Percentiles rank a stretch among this genome's conserved stretches.
phyloP scores from a whole-genome alignment of 2,797 vertebrate genomes.

The Darevskia nairensis region DNA sequence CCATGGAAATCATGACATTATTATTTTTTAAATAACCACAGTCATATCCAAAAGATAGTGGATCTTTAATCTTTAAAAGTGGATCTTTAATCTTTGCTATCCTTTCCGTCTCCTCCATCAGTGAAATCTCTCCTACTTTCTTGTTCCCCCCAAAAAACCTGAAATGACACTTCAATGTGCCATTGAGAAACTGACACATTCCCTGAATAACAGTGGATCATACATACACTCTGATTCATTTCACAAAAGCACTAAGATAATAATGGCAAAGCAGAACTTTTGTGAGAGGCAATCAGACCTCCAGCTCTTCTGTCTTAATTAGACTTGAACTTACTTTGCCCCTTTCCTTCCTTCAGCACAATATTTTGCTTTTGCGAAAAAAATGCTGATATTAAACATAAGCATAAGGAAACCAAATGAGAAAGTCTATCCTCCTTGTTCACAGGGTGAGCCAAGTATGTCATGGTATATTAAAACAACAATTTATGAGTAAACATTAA shows the following conservation, averaged over 20 bases:
- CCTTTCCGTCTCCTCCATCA: not conserved
- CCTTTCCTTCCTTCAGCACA: conserved; percentile 8
- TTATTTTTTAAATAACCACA: not conserved
- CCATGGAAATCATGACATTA: no score
- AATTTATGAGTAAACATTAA: conserved; percentile 57
- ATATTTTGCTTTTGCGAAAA: conserved; percentile 28
- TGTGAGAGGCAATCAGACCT: conserved; percentile 7
- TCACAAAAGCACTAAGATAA: conserved; percentile 16
- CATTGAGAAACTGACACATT: not conserved
- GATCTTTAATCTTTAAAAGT: not conserved
- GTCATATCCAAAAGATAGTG: not conserved
- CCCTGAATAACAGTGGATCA: not conserved
- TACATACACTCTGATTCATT: conserved; percentile 27
- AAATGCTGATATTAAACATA: conserved; percentile 20
- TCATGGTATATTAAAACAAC: conserved; percentile 20
- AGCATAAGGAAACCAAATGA: conserved; percentile 24
- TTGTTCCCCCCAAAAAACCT: no score
- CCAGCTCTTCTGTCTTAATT: conserved; percentile 41
- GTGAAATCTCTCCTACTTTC: not conserved
- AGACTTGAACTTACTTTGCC: conserved; percentile 32
- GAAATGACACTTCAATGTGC: not conserved
- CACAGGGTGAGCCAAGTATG: not conserved
- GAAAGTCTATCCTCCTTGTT: conserved; percentile 21
- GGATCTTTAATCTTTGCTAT: not conserved
- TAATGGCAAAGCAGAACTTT: conserved; percentile 2